Base-by-base conservation (phyloP, 2,888 invertebrate species). In the Melanchra persicariae region DNA sequence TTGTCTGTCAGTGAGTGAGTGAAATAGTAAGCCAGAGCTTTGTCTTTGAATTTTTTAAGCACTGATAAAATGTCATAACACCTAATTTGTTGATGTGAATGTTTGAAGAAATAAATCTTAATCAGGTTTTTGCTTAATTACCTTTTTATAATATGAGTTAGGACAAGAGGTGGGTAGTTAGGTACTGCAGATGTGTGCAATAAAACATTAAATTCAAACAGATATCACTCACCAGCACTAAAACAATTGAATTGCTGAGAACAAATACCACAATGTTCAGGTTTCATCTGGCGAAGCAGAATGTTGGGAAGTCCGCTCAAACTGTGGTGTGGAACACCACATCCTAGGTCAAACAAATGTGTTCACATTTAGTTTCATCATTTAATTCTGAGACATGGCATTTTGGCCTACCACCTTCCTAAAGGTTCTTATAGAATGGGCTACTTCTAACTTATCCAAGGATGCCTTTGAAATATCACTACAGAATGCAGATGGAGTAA, bases 251-350 rank as follows among this genome's bases (percentile, higher is more conserved):
- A 88, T 8, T 49, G 73, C 15, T 82, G 76, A 34, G 81, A 88
- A 81, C 95, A 95, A 22, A 94, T 66, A 0, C 93, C 93, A 86
- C 95, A 95, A 75, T 87, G 83, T 7, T 93, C 82, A 2, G 93
- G 91, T 47, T 87, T 81, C 57, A 93, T 90, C 51, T 91, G 74
- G 4, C 80, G 64, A 61, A 95, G 72, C 49, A 94, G 55, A 19
- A 86, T 83, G n/a, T 71, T 87, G 0, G 95, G 94, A 40, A 95
- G 74, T 49, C 87, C 88, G 60, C 86, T 92, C 49, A 95, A 59
- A 47, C 79, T 54, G 0, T 92, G 89, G 62, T 85, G 90, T 19
- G 84, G 24, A 40, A 94, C 80, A 30, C 93, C 94, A 86, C 94
- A 94, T 58, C 90, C 95, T 95, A 66, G 30, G 17, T 51, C 22